A percentile compares a stretch with the other conserved stretches of the same genome.
These are phyloP conservation scores for Homarus gammarus DNA, from an alignment of 2,888 invertebrate genomes.

Conservation along the genomic window DNA sequence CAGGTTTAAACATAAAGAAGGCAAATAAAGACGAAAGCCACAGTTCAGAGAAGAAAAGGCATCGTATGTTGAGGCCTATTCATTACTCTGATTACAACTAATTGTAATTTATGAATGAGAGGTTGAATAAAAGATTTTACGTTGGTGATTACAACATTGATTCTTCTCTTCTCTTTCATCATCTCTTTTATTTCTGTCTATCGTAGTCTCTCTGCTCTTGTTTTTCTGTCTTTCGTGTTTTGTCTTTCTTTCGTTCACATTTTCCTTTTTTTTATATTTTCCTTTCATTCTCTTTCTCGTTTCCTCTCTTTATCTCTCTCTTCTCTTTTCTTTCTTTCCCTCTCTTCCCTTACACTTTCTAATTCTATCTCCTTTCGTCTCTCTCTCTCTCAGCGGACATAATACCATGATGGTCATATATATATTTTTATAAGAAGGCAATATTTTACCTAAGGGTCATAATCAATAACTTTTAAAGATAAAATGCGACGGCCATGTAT, in stretches of 20 bases:
- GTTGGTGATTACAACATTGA: conserved; percentile 31
- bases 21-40: neutral
- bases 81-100: conserved; percentile 20
- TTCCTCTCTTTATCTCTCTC: conserved; percentile 50
- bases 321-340: conserved; percentile 11
- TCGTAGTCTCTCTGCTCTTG: conserved; percentile 26
- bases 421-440: too few relatives aligned
- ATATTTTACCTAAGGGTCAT: too few relatives aligned
- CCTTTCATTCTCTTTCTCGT: conserved; percentile 26
- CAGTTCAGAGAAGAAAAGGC: neutral
- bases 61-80: conserved; percentile 25
- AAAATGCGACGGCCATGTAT: too few relatives aligned
- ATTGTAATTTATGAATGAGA: conserved; percentile 22
- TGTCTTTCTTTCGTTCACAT: too few relatives aligned
- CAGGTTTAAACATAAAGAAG: neutral
- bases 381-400: conserved; percentile 15
- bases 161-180: conserved; percentile 28
- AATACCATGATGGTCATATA: too few relatives aligned
- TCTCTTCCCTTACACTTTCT: conserved; percentile 2
- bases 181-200: conserved; percentile 24
- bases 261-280: too few relatives aligned
- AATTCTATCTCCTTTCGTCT: neutral
- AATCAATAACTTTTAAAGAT: too few relatives aligned
- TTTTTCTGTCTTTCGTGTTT: conserved; percentile 39
- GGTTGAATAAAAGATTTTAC: conserved; percentile 26